These are phyloP conservation scores for Rhagoletis pomonella DNA, from an alignment of 1,140 invertebrate genomes.

Conservation along the genomic window DNA sequence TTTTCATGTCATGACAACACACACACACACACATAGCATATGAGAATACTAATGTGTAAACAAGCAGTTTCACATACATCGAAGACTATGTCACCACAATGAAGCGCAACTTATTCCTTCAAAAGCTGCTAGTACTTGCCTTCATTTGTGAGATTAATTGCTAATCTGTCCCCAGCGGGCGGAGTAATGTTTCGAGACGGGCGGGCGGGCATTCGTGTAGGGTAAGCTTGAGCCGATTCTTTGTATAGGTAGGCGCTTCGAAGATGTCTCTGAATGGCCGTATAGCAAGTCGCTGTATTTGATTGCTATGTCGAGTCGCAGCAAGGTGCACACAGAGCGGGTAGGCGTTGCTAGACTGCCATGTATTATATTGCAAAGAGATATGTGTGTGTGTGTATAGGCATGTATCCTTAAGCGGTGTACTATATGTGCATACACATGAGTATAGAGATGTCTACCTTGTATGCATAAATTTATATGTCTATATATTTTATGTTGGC, in stretches of 20 bases:
- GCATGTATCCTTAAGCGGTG: too few species aligned
- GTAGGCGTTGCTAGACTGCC: constrained; percentile 30
- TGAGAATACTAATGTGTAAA: not conserved
- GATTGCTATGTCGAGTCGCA: not conserved
- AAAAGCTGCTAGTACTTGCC: constrained; percentile 13
- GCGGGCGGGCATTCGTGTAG: not conserved
- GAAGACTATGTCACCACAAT: constrained; percentile 42
- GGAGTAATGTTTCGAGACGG: constrained; percentile 1
- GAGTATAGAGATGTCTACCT: not conserved
- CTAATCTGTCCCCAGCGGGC: constrained; percentile 53
- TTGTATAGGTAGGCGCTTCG: not conserved
- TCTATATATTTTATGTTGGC: constrained; percentile 52
- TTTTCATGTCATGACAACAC: constrained; percentile 35
- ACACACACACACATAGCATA: not conserved
- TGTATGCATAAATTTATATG: constrained; percentile 37
- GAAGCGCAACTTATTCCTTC: not conserved
- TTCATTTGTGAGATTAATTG: constrained; percentile 51
- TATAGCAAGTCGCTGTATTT: not conserved
- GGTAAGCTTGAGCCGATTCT: too few species aligned
- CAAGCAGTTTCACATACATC: not conserved
- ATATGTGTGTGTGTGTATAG: not conserved
- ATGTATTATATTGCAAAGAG: constrained; percentile 7
- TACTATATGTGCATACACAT: not conserved
- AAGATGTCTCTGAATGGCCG: not conserved
- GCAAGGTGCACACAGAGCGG: not conserved